A percentile compares a stretch with the other conserved stretches of the same genome.
phyloP scores from a whole-genome alignment of 2,113 vertebrate genomes.

The Glaucidium brasilianum region DNA sequence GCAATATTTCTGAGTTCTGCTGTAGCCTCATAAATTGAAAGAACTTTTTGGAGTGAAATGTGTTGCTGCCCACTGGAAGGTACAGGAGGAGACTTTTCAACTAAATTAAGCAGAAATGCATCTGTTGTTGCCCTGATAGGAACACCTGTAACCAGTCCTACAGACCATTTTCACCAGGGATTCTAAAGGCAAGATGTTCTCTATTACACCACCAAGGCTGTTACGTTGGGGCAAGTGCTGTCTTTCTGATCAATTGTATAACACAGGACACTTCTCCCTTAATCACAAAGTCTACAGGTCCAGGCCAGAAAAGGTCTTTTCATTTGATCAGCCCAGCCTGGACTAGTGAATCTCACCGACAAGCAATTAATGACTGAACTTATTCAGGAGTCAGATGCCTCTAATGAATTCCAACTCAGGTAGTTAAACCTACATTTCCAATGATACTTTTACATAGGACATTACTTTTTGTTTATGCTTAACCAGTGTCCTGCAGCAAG shows the following conservation, averaged over 20 bases:
- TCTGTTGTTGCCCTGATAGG: not conserved
- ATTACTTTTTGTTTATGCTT: not conserved
- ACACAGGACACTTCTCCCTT: not conserved
- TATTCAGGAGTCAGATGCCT: not conserved
- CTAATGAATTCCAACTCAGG: not conserved
- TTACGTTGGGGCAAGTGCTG: not conserved
- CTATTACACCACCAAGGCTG: not conserved
- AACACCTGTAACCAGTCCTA: not conserved
- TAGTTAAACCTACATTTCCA: not conserved
- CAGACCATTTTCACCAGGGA: not conserved
- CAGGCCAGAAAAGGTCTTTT: not conserved
- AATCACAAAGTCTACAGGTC: not conserved
- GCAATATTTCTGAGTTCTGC: not conserved
- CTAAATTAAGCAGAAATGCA: not conserved
- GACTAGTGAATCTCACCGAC: not conserved
- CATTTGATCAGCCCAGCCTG: not conserved
- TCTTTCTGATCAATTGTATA: not conserved
- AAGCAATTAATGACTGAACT: not conserved
- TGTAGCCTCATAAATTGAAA: not conserved
- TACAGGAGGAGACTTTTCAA: not conserved
- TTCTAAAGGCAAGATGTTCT: not conserved
- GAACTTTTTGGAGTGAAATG: not conserved
- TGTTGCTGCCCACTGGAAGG: not conserved
- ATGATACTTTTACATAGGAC: not conserved
- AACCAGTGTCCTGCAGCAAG: not conserved